Conservation (phyloP, 2,113 vertebrate species). For the Crotalus horridus region DNA sequence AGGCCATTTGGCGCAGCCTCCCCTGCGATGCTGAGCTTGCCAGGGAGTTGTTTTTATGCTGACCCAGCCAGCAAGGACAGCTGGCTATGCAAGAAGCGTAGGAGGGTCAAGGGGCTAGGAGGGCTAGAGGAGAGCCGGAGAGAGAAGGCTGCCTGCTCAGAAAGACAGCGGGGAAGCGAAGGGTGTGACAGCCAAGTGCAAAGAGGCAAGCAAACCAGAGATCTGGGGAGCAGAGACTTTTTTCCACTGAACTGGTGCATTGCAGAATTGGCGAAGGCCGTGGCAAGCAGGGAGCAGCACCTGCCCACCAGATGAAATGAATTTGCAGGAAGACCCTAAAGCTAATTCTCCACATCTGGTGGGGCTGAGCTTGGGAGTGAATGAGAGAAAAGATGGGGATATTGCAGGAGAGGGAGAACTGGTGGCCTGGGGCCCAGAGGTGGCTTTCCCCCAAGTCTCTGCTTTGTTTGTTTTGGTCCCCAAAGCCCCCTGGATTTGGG, state of each 20-base stretch:
- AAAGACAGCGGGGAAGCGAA: not conserved
- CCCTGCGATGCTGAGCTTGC: not conserved
- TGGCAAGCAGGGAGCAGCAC: not conserved
- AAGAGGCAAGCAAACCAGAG: not conserved
- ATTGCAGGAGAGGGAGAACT: not conserved
- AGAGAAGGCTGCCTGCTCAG: not conserved
- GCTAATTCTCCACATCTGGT: not conserved
- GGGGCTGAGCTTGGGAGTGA: too few relatives aligned
- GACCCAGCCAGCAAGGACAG: constrained; percentile 20
- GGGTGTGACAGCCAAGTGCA: not conserved
- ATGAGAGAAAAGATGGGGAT: not conserved
- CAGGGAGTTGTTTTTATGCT: not conserved
- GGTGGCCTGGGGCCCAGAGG: not conserved
- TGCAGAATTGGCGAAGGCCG: not conserved
- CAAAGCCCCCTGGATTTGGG: not conserved
- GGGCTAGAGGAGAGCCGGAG: not conserved
- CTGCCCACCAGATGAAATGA: not conserved
- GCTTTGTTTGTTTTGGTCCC: not conserved
- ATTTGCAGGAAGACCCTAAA: not conserved
- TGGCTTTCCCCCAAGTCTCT: not conserved
- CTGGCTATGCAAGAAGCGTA: constrained; percentile 8
- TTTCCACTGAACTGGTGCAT: not conserved
- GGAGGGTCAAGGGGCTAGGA: constrained; percentile 10
- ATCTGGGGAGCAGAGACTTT: not conserved
- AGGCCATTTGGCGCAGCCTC: constrained; percentile 21